Evolutionary conservation across 2,888 invertebrate species (phyloP).

Genomic region (Hesperia comma): DNA sequence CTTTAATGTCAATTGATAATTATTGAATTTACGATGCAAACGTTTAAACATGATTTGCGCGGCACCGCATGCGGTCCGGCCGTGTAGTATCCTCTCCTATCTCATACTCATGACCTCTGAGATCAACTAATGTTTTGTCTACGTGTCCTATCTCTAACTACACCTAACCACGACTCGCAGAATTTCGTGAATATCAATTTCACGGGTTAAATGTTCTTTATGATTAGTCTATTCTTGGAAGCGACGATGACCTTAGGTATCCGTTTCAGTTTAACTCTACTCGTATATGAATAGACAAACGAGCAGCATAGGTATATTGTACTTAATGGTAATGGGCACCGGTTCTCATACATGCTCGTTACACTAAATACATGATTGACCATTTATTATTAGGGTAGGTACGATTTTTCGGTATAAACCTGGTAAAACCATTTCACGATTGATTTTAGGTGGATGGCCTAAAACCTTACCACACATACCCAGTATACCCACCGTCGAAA

Average conservation of each 20-base stretch:
- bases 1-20: conserved; percentile 48
- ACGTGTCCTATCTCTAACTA: conserved; percentile 29
- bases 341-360: too few relatives aligned
- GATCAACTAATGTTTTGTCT: conserved; percentile 4
- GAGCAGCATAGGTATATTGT: too few relatives aligned
- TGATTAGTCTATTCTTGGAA: background rate
- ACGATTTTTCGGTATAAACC: too few relatives aligned
- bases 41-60: conserved; percentile 39
- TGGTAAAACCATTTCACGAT: too few relatives aligned
- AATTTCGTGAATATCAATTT: conserved; percentile 23
- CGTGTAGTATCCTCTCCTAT: conserved; percentile 40
- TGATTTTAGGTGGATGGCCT: too few relatives aligned
- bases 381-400: too few relatives aligned
- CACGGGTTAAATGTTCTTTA: conserved; percentile 3
- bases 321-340: too few relatives aligned
- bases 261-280: background rate
- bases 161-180: conserved; percentile 4
- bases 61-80: conserved; percentile 44
- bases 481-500: too few relatives aligned
- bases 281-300: too few relatives aligned
- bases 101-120: conserved; percentile 41
- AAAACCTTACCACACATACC: too few relatives aligned
- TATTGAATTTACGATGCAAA: conserved; percentile 64
- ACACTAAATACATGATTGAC: too few relatives aligned
- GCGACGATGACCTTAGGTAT: background rate